phyloP scores from a whole-genome alignment of 2,888 invertebrate genomes.

The Eilema sororculum region DNA sequence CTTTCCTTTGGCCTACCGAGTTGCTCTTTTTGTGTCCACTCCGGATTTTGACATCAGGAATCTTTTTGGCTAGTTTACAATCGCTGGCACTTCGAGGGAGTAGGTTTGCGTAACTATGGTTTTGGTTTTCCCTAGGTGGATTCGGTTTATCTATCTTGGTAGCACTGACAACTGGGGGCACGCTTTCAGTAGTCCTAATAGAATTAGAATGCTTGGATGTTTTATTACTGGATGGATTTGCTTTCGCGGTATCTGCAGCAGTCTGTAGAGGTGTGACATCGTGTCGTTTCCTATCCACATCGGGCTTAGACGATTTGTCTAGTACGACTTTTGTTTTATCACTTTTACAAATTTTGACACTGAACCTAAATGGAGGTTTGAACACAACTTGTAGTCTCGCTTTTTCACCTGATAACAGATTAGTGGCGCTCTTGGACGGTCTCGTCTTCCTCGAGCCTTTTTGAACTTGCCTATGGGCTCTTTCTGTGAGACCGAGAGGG shows the following conservation, averaged over 20 bases:
- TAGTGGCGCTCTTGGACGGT: constrained; percentile 91
- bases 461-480: constrained; percentile 77
- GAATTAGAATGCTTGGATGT: constrained; percentile 70
- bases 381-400: constrained; percentile 94
- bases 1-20: constrained; percentile 79
- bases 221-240: constrained; percentile 64
- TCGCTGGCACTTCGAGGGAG: constrained; percentile 81
- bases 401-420: constrained; percentile 89
- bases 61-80: constrained; percentile 74
- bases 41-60: constrained; percentile 67
- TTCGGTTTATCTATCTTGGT: constrained; percentile 64
- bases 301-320: constrained; percentile 86
- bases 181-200: constrained; percentile 59
- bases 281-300: constrained; percentile 76
- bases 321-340: constrained; percentile 89
- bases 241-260: constrained; percentile 65
- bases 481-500: constrained; percentile 90
- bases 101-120: constrained; percentile 78
- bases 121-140: constrained; percentile 57
- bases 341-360: constrained; percentile 91
- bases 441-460: constrained; percentile 86
- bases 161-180: constrained; percentile 47
- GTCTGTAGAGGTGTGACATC: constrained; percentile 63
- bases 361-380: constrained; percentile 95
- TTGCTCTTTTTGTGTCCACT: constrained; percentile 80